Percentiles rank a stretch among this genome's conserved stretches.
Conservation (phyloP, 23 tunicate genomes). For the Halocynthia roretzi region DNA sequence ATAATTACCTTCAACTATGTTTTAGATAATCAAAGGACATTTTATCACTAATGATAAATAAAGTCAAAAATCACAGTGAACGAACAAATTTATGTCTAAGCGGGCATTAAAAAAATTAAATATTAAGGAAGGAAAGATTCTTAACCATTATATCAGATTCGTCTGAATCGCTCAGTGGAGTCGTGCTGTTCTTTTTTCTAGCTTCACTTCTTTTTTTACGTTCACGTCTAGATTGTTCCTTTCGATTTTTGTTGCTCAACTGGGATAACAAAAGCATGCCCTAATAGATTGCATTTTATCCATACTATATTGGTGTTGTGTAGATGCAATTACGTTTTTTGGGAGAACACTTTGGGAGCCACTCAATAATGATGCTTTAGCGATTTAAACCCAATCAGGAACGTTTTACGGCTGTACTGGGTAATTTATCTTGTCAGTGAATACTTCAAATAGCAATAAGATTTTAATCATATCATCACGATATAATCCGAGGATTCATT, state of each 20-base stretch:
- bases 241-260: slow-evolving; percentile 64
- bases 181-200: slow-evolving; percentile 35
- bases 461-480: too few species aligned
- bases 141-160: slow-evolving; percentile 60
- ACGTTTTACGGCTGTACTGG: too few species aligned
- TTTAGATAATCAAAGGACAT: not conserved
- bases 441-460: too few species aligned
- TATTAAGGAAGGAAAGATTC: slow-evolving; percentile 47
- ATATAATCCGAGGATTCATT: too few species aligned
- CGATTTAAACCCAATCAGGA: too few species aligned
- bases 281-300: too few species aligned
- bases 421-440: too few species aligned
- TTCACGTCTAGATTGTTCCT: slow-evolving; percentile 42
- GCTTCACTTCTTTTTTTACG: slow-evolving; percentile 46
- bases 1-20: not conserved
- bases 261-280: not conserved
- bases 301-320: too few species aligned
- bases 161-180: slow-evolving; percentile 53
- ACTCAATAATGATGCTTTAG: too few species aligned
- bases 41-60: not conserved
- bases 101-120: slow-evolving; percentile 9
- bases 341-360: too few species aligned
- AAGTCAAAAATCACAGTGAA: not conserved
- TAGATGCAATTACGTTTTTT: too few species aligned
- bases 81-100: not conserved